Conservation (phyloP, 1,140 invertebrate species). For the Hyposmocoma kahamanoa region DNA sequence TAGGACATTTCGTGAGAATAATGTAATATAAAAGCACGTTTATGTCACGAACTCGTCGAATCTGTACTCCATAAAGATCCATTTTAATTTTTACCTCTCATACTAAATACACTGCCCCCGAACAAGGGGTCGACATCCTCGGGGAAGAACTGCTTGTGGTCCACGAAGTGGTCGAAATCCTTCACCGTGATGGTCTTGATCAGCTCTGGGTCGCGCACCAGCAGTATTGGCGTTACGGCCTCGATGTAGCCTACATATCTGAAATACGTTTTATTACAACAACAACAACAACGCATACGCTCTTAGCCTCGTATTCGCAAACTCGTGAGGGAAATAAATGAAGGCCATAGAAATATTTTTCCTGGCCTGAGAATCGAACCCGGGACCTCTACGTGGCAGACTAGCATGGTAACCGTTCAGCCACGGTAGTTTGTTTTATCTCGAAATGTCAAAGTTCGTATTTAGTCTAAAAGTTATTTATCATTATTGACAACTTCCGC, state of each 20-base stretch:
- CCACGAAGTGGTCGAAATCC: conserved; percentile 78
- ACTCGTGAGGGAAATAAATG: no score
- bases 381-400: no score
- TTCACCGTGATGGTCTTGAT: conserved; percentile 76
- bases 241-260: conserved; percentile 19
- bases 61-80: no score
- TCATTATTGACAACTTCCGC: no score
- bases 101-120: conserved; percentile 61
- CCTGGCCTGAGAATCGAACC: no score
- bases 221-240: conserved; percentile 41
- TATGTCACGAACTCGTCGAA: no score
- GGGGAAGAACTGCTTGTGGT: conserved; percentile 68
- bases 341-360: no score
- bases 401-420: background rate
- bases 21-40: no score
- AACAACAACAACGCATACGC: no score
- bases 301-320: no score
- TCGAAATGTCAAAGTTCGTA: background rate
- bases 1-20: no score
- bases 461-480: no score
- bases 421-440: background rate
- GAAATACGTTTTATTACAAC: background rate
- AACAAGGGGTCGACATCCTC: conserved; percentile 68
- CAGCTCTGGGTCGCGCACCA: conserved; percentile 74
- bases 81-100: conserved; percentile 71